Base-by-base conservation (phyloP, 1,140 invertebrate genomes). In the Drosophila pseudoananassae region DNA sequence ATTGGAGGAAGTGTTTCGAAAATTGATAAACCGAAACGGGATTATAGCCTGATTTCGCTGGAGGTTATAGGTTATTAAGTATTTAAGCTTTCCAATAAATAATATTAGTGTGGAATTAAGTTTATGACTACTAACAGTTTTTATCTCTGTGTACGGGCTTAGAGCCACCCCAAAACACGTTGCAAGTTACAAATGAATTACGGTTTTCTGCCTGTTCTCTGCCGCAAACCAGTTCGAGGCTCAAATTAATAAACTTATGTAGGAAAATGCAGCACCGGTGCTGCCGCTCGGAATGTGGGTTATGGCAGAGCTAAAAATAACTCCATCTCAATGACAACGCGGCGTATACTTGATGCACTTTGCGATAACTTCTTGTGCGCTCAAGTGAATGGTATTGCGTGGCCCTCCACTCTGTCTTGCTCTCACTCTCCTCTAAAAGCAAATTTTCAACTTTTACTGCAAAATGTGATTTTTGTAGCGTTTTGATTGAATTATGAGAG, bases 101-200 rank as follows among this genome's bases (percentile, higher is more conserved):
- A 27, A 27, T 36, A n/a, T 36, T 36, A 36, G 33, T 10, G 9
- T 3, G 33, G 5, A 7, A 15, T 43, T 43, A 43, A 1, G 10
- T 43, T 1, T 15, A 14, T 15, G 15, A 8, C 38, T 9, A 8
- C 38, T 9, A 3, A 9, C 8, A 38, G 8, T 14, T n/a, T 31
- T 31, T 31, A n/a, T 15, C 14, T 9, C 27, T 10, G 27, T 52
- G 15, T 31, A 17, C 12, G 2, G 15, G 50, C 3, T 7, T 31
- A 25, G 29, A 14, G 58, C 58, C 64, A 53, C 36, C 60, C 53
- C 51, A 31, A 50, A 87, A 85, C 78, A 82, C 60, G 82, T 76
- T 85, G 82, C 70, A 87, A 57, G 68, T 84, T 84, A 73, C 71
- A 85, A 78, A 87, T 87, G 70, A 85, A 82, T 85, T 87, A 78